These are phyloP conservation scores for Thermophis baileyi DNA, from an alignment of 2,113 vertebrate species.

Conservation along the genomic window DNA sequence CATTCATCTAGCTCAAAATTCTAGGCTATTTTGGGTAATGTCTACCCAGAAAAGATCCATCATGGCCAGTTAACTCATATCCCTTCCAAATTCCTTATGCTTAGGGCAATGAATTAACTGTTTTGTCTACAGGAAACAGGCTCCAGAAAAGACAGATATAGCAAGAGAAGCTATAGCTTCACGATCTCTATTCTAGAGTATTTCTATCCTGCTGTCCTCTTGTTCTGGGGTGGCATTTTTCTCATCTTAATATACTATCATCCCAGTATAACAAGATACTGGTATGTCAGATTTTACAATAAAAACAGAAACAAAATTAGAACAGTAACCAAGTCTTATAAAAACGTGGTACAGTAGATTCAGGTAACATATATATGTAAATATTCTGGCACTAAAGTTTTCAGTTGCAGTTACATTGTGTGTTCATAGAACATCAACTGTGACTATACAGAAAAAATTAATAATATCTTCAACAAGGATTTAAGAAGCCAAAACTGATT, in stretches of 20 bases:
- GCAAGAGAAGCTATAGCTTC: background rate
- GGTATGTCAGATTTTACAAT: background rate
- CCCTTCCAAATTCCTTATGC: background rate
- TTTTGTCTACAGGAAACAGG: background rate
- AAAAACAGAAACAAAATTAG: background rate
- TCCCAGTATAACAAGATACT: background rate
- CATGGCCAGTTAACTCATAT: background rate
- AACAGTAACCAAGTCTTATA: background rate
- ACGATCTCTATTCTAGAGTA: background rate
- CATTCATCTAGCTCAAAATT: background rate
- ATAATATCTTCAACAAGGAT: background rate
- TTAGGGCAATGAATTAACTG: background rate
- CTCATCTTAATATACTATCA: background rate
- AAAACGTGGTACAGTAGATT: background rate
- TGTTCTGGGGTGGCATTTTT: background rate
- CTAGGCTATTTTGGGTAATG: background rate
- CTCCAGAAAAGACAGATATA: background rate
- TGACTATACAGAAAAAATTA: background rate
- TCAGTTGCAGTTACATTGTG: background rate
- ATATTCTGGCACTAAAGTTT: background rate
- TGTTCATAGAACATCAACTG: background rate
- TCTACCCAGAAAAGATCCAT: background rate
- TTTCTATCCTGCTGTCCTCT: background rate
- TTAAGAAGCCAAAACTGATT: background rate
- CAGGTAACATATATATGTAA: background rate